Evolutionary conservation across 2,113 vertebrate genomes (phyloP).

Genomic region (Hassar affinis): DNA sequence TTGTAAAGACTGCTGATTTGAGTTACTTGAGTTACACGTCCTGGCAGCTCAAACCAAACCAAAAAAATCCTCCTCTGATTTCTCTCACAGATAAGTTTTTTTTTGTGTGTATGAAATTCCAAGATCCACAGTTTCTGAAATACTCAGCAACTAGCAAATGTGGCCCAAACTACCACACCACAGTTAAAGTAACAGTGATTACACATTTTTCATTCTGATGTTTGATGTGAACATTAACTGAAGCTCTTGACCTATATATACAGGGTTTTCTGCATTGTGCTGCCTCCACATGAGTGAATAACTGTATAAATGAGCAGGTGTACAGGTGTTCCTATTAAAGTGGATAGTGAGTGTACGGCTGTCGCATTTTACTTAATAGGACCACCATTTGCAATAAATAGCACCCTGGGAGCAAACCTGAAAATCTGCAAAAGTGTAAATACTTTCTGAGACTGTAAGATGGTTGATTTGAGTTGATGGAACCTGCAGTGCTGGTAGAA

Average conservation of each 20-base stretch:
- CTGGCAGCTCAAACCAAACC: too few relatives aligned
- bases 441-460: not conserved
- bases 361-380: not conserved
- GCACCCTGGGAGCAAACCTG: not conserved
- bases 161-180: too few relatives aligned
- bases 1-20: too few relatives aligned
- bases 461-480: constrained; percentile 8
- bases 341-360: not conserved
- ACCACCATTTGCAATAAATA: not conserved
- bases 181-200: not conserved
- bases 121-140: too few relatives aligned
- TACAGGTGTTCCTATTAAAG: not conserved
- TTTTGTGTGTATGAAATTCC: too few relatives aligned
- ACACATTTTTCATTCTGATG: not conserved
- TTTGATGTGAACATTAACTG: not conserved
- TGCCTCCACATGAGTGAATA: not conserved
- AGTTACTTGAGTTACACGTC: too few relatives aligned
- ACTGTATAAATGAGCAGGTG: not conserved
- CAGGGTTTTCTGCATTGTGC: not conserved
- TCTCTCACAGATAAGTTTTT: too few relatives aligned
- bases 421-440: not conserved
- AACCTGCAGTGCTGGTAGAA: constrained; percentile 1
- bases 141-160: too few relatives aligned
- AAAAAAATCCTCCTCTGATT: too few relatives aligned
- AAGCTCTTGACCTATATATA: not conserved